Evolutionary conservation across 2,888 invertebrate genomes (phyloP).

Genomic region (Craniophora ligustri): DNA sequence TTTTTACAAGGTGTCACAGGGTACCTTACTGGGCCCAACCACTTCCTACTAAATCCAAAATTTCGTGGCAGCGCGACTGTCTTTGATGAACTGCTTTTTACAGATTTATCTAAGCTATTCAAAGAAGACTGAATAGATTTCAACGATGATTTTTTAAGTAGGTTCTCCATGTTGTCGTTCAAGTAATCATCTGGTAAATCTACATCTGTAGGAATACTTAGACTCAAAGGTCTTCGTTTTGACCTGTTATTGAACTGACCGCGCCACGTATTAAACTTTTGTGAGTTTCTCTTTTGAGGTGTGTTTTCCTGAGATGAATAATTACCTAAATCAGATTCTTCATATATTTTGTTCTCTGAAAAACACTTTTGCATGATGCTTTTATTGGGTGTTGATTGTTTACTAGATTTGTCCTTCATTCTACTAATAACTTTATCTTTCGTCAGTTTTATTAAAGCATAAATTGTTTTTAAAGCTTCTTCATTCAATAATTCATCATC

Average conservation of each 20-base stretch:
- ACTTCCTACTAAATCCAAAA: constrained; percentile 88
- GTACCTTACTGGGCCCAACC: constrained; percentile 90
- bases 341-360: constrained; percentile 79
- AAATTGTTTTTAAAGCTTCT: constrained; percentile 87
- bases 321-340: constrained; percentile 73
- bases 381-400: constrained; percentile 67
- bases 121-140: constrained; percentile 81
- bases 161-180: constrained; percentile 63
- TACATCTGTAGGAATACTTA: constrained; percentile 81
- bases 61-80: constrained; percentile 88
- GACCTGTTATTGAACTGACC: constrained; percentile 69
- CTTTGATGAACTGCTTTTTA: constrained; percentile 73
- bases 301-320: constrained; percentile 79
- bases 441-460: constrained; percentile 83
- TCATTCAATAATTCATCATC: constrained; percentile 85
- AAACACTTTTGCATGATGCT: constrained; percentile 76
- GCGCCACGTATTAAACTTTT: constrained; percentile 84
- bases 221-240: constrained; percentile 81
- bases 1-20: constrained; percentile 90
- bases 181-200: constrained; percentile 77
- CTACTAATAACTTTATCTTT: constrained; percentile 84
- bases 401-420: constrained; percentile 77
- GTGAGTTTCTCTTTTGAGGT: constrained; percentile 70
- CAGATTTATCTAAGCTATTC: constrained; percentile 76
- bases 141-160: constrained; percentile 74